A percentile compares a stretch with the other conserved stretches of the same genome.
Evolutionary conservation across 2,113 vertebrate species (phyloP).

Genomic region (Hippocampus mohnikei): DNA sequence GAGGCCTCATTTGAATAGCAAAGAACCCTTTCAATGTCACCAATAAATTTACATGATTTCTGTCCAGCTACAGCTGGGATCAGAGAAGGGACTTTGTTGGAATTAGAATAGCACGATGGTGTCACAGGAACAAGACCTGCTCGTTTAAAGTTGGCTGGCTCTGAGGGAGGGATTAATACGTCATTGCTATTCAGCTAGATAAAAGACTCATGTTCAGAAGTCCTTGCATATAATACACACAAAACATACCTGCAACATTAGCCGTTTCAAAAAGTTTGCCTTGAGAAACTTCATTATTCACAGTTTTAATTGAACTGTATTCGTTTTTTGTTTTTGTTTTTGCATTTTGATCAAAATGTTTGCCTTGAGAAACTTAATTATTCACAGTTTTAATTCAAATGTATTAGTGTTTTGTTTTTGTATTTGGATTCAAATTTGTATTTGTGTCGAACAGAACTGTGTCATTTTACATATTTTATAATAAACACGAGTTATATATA

Average conservation of each 20-base stretch:
- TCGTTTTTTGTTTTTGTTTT: neutral
- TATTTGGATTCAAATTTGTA: neutral
- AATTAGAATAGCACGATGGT: constrained; percentile 66
- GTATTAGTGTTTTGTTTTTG: neutral
- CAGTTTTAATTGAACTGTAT: neutral
- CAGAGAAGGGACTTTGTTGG: constrained; percentile 62
- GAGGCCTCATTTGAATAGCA: constrained; percentile 77
- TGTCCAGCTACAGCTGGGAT: constrained; percentile 67
- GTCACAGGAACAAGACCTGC: constrained; percentile 58
- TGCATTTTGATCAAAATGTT: neutral
- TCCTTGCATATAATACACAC: neutral
- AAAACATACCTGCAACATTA: neutral
- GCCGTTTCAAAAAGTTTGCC: neutral
- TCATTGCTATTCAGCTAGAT: neutral
- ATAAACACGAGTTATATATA: neutral
- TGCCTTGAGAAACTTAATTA: neutral
- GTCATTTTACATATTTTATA: no score
- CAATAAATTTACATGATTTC: constrained; percentile 79
- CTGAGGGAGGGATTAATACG: constrained; percentile 40
- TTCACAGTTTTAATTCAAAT: neutral
- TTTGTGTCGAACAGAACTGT: no score
- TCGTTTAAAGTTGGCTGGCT: constrained; percentile 43
- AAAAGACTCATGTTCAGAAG: neutral
- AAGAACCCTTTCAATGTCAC: constrained; percentile 78
- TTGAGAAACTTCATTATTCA: neutral